Conservation (phyloP, 2,888 invertebrate species). For the Acanthoscelides obtectus region DNA sequence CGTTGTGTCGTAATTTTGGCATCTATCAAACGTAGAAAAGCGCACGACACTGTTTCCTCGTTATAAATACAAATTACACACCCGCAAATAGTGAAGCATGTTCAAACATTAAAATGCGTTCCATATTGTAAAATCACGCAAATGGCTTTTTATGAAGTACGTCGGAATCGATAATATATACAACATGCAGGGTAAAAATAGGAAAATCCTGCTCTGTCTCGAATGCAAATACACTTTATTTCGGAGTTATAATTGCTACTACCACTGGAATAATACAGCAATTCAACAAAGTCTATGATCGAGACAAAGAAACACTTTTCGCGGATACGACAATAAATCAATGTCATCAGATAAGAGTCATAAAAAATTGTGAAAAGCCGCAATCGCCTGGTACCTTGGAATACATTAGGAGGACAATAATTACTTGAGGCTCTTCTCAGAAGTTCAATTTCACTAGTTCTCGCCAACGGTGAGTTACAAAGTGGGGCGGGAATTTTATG, state of each 20-base stretch:
- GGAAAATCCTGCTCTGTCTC: background rate
- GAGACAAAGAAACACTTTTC: background rate
- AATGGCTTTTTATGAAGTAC: background rate
- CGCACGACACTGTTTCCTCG: background rate
- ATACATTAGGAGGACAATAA: background rate
- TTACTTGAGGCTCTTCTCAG: background rate
- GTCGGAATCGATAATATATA: background rate
- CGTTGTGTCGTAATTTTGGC: too few species aligned
- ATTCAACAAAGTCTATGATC: background rate
- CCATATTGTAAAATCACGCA: background rate
- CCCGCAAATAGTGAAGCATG: background rate
- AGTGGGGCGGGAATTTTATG: too few species aligned
- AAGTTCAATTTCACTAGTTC: background rate
- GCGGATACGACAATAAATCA: slow-evolving; percentile 3
- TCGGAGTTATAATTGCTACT: background rate
- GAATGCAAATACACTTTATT: background rate
- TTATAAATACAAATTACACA: background rate
- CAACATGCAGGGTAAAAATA: background rate
- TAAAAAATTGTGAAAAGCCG: background rate
- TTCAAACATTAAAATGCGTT: background rate
- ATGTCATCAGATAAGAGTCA: slow-evolving; percentile 9
- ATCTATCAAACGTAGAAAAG: too few species aligned
- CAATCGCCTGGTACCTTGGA: background rate
- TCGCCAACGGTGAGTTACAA: background rate
- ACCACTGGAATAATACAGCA: background rate